A percentile compares a stretch with the other conserved stretches of the same genome.
Evolutionary conservation across 2,797 vertebrate species (phyloP).

Genomic region (Rhabdomys pumilio): DNA sequence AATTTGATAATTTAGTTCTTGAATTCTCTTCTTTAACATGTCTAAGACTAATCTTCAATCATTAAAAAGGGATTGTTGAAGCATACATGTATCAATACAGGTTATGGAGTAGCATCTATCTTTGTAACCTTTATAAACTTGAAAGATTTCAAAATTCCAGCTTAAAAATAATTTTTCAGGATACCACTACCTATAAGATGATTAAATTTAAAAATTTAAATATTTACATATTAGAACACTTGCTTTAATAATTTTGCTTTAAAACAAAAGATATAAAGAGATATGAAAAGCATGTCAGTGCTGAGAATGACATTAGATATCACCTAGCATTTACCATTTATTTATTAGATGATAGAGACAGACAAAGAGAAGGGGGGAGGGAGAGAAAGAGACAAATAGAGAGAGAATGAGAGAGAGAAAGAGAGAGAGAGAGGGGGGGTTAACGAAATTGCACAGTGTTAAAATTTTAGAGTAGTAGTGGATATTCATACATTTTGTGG

Average conservation of each 20-base stretch:
- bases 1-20: no score
- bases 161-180: not conserved
- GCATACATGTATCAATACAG: not conserved
- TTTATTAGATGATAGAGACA: not conserved
- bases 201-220: not conserved
- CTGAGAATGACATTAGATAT: not conserved
- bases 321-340: not conserved
- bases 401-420: not conserved
- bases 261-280: not conserved
- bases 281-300: not conserved
- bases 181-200: not conserved
- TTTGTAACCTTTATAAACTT: conserved; percentile 38
- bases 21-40: not conserved
- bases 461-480: not conserved
- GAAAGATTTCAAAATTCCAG: conserved; percentile 28
- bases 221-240: not conserved
- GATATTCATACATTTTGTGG: not conserved
- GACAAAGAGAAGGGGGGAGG: not conserved
- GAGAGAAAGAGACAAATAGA: not conserved
- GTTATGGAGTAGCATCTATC: not conserved
- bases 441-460: not conserved
- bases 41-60: not conserved
- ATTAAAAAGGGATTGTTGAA: not conserved
- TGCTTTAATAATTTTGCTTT: not conserved
- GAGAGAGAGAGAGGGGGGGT: not conserved